Evolutionary conservation across 1,140 invertebrate genomes (phyloP).

Genomic region (Drosophila elegans): DNA sequence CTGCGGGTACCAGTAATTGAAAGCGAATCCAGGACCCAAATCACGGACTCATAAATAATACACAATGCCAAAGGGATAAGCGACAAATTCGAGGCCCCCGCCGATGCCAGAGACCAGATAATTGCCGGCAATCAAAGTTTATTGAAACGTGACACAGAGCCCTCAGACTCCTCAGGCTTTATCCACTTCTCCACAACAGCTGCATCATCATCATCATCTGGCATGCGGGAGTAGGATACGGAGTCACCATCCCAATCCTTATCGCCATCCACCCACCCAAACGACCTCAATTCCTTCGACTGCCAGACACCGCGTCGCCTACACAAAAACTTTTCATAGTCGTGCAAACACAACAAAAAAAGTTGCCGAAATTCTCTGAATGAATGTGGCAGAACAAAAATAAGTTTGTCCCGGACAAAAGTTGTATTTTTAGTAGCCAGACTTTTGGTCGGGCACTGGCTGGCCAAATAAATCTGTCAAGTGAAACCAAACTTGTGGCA

Average conservation of each 20-base stretch:
- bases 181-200: constrained; percentile 14
- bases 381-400: constrained; percentile 60
- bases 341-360: constrained; percentile 14
- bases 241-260: constrained; percentile 15
- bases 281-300: constrained; percentile 45
- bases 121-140: constrained; percentile 80
- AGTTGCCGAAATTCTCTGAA: constrained; percentile 53
- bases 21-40: constrained; percentile 46
- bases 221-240: constrained; percentile 1
- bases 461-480: constrained; percentile 49
- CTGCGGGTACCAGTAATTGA: constrained; percentile 77
- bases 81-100: constrained; percentile 53
- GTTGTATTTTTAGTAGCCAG: constrained; percentile 53
- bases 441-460: constrained; percentile 7
- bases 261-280: constrained; percentile 14
- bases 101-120: constrained; percentile 71
- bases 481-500: constrained; percentile 23
- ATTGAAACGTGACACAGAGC: constrained; percentile 67
- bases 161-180: constrained; percentile 2
- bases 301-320: constrained; percentile 70
- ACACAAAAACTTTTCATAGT: constrained; percentile 49
- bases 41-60: constrained; percentile 60
- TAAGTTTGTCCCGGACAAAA: constrained; percentile 37
- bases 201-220: constrained; percentile 12
- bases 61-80: constrained; percentile 64